phyloP scores from a whole-genome alignment of 2,888 invertebrate species.

The Campoletis raptor region DNA sequence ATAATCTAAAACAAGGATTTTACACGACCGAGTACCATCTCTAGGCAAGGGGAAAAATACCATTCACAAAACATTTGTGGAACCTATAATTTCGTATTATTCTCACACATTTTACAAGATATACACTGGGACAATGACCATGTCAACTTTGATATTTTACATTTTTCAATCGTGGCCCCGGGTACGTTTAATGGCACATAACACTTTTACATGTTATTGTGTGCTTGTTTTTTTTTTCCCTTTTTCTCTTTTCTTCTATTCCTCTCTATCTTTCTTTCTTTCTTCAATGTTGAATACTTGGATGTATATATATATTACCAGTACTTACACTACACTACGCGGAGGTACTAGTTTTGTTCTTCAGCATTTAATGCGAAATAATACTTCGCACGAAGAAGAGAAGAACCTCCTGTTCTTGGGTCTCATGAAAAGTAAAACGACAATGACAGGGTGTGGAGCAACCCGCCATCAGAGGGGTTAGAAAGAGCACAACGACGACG shows the following conservation, averaged over 20 bases:
- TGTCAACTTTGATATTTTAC: background rate
- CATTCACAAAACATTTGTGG: background rate
- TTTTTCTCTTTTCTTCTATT: background rate
- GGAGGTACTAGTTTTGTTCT: slow-evolving; percentile 47
- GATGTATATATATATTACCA: slow-evolving; percentile 15
- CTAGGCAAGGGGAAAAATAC: background rate
- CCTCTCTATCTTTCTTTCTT: background rate
- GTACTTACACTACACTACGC: slow-evolving; percentile 2
- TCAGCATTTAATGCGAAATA: slow-evolving; percentile 65
- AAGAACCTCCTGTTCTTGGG: background rate
- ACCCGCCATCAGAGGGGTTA: slow-evolving; percentile 34
- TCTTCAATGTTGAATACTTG: background rate
- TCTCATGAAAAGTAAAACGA: slow-evolving; percentile 29
- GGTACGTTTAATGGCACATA: background rate
- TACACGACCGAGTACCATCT: background rate
- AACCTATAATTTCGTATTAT: background rate
- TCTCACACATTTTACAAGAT: background rate
- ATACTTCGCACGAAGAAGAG: slow-evolving; percentile 54
- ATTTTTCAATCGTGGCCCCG: background rate
- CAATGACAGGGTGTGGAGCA: slow-evolving; percentile 19
- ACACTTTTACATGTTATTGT: background rate
- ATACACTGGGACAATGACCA: background rate
- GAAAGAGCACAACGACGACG: slow-evolving; percentile 62
- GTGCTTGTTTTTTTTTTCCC: too few relatives aligned
- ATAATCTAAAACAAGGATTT: background rate